Base-by-base conservation (phyloP, 2,888 invertebrate genomes). In the Cheilosia variabilis region DNA sequence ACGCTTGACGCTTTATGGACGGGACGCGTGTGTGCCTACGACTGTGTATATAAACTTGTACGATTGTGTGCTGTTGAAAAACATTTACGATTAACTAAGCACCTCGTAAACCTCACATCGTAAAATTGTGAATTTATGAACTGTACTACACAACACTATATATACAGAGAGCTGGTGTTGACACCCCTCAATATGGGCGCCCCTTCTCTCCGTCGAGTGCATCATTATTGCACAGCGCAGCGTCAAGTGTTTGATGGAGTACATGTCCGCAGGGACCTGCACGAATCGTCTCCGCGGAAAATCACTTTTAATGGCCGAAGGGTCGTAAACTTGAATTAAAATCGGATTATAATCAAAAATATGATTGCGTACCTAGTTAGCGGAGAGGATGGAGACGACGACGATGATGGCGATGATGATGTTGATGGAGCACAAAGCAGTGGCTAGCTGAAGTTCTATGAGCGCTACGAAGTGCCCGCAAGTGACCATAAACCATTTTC, bases 61-160 rank as follows among this genome's bases (percentile, higher is more conserved):
- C 19, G 47, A 63, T 43, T 82, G 52, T 45, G 52, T 41, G 55
- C 66, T 9, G 58, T 66, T 72, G 55, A 37, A 57, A 62, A 78
- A 63, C 72, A 69, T 84, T 84, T 84, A 84, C 71, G 79, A 79
- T 65, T 63, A 79, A 71, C 75, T 84, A 84, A 84, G 84, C 84
- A 84, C 84, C 79, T 84, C 84, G 79, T 84, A 84, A 84, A 84
- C 83, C 71, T 84, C 79, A 66, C 71, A 60, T 84, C 84, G 79
- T 84, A 84, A 84, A 84, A 84, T 75, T 84, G 69, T 75, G 75
- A 76, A 84, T 84, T 84, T 84, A 84, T 84, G 75, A 84, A 84
- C 75, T 79, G 65, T 69, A 78, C 83, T 68, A 52, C 55, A 60
- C 45, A 53, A 17, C 24, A 13, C 10, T 13, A 37, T 13, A 13